Conservation (phyloP, 2,113 vertebrate species). For the Otocyon megalotis region DNA sequence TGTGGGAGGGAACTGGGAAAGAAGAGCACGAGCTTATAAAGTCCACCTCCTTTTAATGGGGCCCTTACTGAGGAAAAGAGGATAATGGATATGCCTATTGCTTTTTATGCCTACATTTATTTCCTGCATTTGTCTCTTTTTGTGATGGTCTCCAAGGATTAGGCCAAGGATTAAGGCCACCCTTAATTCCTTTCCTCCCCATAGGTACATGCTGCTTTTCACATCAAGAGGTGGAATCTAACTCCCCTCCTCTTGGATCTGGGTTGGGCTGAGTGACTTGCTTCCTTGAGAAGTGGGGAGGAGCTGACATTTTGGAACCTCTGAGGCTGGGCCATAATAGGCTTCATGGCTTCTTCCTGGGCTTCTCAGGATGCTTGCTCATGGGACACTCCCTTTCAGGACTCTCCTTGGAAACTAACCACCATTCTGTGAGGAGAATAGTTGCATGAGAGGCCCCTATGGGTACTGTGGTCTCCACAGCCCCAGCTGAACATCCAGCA, state of each 20-base stretch:
- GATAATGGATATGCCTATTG: fast-evolving
- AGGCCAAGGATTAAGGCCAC: too few species aligned
- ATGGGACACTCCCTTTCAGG: not conserved
- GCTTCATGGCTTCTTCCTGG: not conserved
- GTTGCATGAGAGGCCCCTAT: not conserved
- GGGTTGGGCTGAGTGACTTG: not conserved
- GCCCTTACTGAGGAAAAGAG: not conserved
- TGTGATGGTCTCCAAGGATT: not conserved
- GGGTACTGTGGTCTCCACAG: not conserved
- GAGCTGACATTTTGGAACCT: not conserved
- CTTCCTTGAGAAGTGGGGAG: not conserved
- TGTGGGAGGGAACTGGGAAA: not conserved
- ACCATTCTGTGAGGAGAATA: not conserved
- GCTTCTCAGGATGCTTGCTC: not conserved
- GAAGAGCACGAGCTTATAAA: not conserved
- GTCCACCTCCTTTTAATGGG: not conserved
- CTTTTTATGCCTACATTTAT: not conserved
- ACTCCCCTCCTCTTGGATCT: not conserved
- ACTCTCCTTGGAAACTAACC: not conserved
- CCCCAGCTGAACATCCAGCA: not conserved
- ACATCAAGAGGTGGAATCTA: not conserved
- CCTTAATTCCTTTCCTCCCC: not conserved
- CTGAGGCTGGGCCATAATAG: not conserved
- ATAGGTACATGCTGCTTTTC: not conserved
- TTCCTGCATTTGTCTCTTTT: not conserved